These are phyloP conservation scores for Cygnus buccinator DNA, from an alignment of 2,113 vertebrate genomes.

Conservation along the genomic window DNA sequence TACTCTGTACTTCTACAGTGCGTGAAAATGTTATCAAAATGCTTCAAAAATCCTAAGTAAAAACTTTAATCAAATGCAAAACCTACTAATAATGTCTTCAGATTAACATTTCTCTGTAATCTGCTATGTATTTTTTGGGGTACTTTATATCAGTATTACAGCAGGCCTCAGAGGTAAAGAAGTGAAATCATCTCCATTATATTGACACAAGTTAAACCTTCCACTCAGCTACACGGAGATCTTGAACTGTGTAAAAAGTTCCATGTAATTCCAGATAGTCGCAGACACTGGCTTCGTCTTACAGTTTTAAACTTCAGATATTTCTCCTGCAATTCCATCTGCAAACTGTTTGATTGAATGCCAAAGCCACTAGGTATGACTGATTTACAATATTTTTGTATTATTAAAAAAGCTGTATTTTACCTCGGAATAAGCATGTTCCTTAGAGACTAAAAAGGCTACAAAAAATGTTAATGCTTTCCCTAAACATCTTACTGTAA, in stretches of 20 bases:
- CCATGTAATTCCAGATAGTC: not conserved
- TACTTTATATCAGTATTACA: not conserved
- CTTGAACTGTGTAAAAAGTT: not conserved
- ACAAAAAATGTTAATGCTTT: not conserved
- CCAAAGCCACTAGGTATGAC: not conserved
- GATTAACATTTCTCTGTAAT: not conserved
- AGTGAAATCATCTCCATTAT: not conserved
- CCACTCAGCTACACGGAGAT: not conserved
- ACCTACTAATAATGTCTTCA: not conserved
- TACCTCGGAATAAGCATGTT: not conserved
- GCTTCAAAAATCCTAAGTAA: not conserved
- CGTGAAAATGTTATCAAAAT: not conserved
- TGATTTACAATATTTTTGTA: not conserved
- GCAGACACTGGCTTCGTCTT: not conserved
- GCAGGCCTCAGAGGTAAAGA: not conserved
- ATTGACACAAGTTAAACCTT: not conserved
- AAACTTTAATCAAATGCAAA: not conserved
- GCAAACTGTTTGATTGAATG: not conserved
- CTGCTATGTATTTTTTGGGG: not conserved
- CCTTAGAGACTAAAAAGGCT: not conserved
- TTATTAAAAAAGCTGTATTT: not conserved
- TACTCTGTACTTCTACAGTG: not conserved
- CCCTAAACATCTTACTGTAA: not conserved
- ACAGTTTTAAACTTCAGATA: not conserved
- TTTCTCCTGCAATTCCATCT: not conserved